A percentile compares a stretch with the other conserved stretches of the same genome.
Conservation (phyloP, 2,113 vertebrate genomes). For the Myanophis thanlyinensis region DNA sequence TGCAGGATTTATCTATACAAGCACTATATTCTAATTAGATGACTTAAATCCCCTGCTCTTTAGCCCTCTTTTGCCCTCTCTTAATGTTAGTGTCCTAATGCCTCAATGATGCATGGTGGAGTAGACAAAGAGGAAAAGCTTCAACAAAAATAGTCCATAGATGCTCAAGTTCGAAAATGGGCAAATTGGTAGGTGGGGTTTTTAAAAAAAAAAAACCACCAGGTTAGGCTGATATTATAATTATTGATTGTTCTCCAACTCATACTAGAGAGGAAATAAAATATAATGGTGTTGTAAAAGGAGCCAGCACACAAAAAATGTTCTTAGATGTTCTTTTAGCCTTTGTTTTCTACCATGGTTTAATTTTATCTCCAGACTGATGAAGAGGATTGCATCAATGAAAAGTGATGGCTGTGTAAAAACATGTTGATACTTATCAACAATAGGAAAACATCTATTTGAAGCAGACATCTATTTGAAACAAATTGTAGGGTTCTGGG, state of each 20-base stretch:
- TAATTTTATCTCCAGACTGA: neutral
- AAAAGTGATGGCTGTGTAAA: neutral
- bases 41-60: neutral
- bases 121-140: neutral
- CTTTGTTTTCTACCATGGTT: neutral
- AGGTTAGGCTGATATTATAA: neutral
- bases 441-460: neutral
- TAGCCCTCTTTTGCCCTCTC: neutral
- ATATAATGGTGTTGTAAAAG: neutral
- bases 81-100: accelerated
- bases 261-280: neutral
- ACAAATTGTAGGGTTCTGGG: neutral
- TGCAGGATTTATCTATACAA: neutral
- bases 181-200: neutral
- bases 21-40: constrained; percentile 13
- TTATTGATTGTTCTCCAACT: neutral
- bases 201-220: too few species aligned
- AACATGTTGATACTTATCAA: neutral
- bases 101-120: neutral
- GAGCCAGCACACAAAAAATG: neutral
- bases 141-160: neutral
- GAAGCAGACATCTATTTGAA: neutral
- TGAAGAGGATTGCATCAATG: neutral
- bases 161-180: neutral
- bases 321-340: neutral